Percentiles rank a stretch among this genome's conserved stretches.
Evolutionary conservation across 2,113 vertebrate species (phyloP).

Genomic region (Pseudorectes ferrugineus): DNA sequence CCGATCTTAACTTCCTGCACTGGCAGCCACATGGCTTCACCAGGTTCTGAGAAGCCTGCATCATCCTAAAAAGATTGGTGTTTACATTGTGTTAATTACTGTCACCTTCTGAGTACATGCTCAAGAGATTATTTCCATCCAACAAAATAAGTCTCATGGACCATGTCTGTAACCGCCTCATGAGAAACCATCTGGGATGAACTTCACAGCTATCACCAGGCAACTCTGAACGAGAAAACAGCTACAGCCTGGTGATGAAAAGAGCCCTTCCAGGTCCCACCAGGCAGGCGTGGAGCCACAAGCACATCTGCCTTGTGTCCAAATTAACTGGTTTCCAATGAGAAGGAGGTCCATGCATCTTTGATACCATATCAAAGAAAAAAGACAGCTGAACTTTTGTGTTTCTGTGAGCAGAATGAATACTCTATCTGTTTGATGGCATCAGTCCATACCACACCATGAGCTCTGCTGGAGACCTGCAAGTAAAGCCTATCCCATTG

Average conservation of each 20-base stretch:
- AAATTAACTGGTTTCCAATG: not conserved
- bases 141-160: not conserved
- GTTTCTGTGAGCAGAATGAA: not conserved
- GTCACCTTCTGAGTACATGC: not conserved
- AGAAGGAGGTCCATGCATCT: not conserved
- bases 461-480: not conserved
- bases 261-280: not conserved
- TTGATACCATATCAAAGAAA: not conserved
- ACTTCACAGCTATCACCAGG: not conserved
- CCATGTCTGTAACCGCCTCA: not conserved
- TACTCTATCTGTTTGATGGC: not conserved
- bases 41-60: not conserved
- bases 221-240: not conserved
- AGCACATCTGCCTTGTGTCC: not conserved
- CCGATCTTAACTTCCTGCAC: rapidly evolving
- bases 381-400: not conserved
- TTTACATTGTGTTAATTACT: not conserved
- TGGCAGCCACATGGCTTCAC: not conserved
- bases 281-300: not conserved
- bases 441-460: not conserved
- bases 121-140: not conserved
- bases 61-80: not conserved
- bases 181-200: not conserved
- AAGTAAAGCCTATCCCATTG: not conserved
- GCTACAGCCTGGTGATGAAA: not conserved